Evolutionary conservation across 2,113 vertebrate genomes (phyloP), one percentile per base, ranked within the genome.

Genomic region (Andinoacara biseriatus): DNA sequence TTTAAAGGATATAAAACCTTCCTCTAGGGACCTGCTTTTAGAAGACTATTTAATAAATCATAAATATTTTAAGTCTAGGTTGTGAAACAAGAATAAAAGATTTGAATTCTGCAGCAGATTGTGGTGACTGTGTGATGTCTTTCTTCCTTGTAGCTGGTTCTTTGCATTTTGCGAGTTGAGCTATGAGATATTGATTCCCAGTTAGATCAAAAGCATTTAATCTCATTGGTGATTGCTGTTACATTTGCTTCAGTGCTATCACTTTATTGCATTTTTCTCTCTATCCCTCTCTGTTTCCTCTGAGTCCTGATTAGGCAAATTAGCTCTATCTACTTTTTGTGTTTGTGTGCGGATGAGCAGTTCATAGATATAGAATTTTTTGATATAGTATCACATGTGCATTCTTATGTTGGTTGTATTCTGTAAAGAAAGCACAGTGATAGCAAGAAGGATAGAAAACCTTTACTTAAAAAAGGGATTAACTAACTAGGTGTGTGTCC

Each of bases 261-360:
- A 31, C 43, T 20, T 46, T 72, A 72, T 31, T 31, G 43, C 18
- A 3, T 67, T 72, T 35, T 33, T 38, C 56, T 54, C 35, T 60
- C 52, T 14, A 46, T 38, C 54, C 24, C 54, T 78, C 24, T 69
- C 24, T 74, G 52, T 43, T 22, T 67, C 24, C 22, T 65, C 26
- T 2, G 59, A 67, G 18, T 82, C 58, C 81, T 80, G 57, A 85
- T 90, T 81, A 78, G 26, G 56, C 74, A 88, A 76, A 60, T 24
- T 43, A 35, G 0, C 26, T 74, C 81, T 85, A n/a, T 52, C 65
- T 0, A n/a, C 24, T 2, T 5, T 26, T 1, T 72, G 65, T 52
- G 3, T 46, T 31, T 26, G 65, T 52, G 26, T 13, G 65, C 26
- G 52, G 29, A 52, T 31, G 65, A 72, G 3, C 6, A 52, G 20